Base-by-base conservation (phyloP, 1,140 invertebrate species). In the Drosophila subobscura region DNA sequence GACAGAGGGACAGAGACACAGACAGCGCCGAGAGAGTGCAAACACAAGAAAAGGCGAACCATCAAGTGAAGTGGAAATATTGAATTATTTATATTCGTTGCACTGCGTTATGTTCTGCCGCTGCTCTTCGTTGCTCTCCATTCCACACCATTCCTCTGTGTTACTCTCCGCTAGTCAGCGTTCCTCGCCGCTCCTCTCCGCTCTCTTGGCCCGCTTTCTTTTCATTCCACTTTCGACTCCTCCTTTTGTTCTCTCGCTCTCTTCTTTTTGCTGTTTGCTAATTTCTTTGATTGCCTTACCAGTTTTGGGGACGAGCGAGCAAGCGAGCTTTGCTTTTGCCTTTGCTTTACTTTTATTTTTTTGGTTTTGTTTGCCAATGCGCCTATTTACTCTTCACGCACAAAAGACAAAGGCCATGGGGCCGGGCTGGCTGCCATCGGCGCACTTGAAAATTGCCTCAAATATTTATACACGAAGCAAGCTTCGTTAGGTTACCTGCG, bases 21-120 rank as follows among this genome's bases (percentile, higher is more conserved):
- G 42, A 55, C 78, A 58, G 59, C 6, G 55, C n/a, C 29, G 27
- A 53, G 75, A 53, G 75, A 80, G 57, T 66, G 79, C 53, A 83
- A 80, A 79, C 42, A 78, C 27, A 29, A 29, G 3, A 37, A 12
- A 63, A 77, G 66, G 51, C 58, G 55, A 75, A 47, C 25, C 47
- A 80, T 61, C 65, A 75, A 86, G 75, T 88, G 83, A 88, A 89
- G 84, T 88, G 83, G 79, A 88, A 86, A 88, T 83, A 88, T 88
- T 88, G 80, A 89, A 88, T 88, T 88, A 88, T 88, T 88, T 88
- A 88, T 88, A 73, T 68, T 83, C 86, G 83, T 76, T 88, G 83
- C 83, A 88, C 81, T 86, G 83, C 83, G 71, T 86, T 88, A 86
- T 85, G 78, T 73, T 73, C 81, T 64, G 86, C 16, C 16, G 16